Base-by-base conservation (phyloP, 2,113 vertebrate species). In the Leucoraja erinaceus region DNA sequence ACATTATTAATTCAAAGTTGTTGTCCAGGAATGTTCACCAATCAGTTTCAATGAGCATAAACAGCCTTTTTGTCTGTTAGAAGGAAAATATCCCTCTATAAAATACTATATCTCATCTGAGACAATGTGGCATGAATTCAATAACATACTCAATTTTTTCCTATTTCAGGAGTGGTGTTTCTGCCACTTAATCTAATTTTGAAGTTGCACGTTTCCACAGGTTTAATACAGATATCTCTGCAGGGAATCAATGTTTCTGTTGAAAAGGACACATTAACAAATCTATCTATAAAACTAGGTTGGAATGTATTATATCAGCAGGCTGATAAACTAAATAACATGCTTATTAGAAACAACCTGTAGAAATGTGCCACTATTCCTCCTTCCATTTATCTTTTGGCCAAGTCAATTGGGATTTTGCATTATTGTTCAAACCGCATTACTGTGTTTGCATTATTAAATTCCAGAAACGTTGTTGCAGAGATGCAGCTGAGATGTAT, bases 261-360 rank as follows among this genome's bases (percentile, higher is more conserved):
- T 94, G 92, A 94, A 93, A 93, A 91, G 86, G 88, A 93, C 94
- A 93, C 94, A 95, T 95, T 95, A 95, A 95, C 95, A 96, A 94
- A 96, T 96, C 95, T 96, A 94, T 95, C 94, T 94, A 94, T 93
- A 94, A 94, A 94, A 94, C 93, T 93, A 94, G 93, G 94, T 95
- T 94, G 95, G 75, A 93, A 95, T 63, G 93, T 93, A 95, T 95
- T 95, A 94, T 94, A 93, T 94, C 93, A 95, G 94, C 0, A 3
- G 70, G 92, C 93, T 94, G 95, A 96, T 95, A 93, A 96, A 94
- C 95, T 96, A 96, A 96, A 95, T 95, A 95, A 95, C 94, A 95
- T 93, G 94, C 94, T 95, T 94, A 96, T 95, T 95, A 96, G 95
- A 96, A 96, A 96, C 95, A 95, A 96, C 96, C 95, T 94, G 93